Conservation (phyloP, 2,797 vertebrate species). For the Pagetopsis macropterus region DNA sequence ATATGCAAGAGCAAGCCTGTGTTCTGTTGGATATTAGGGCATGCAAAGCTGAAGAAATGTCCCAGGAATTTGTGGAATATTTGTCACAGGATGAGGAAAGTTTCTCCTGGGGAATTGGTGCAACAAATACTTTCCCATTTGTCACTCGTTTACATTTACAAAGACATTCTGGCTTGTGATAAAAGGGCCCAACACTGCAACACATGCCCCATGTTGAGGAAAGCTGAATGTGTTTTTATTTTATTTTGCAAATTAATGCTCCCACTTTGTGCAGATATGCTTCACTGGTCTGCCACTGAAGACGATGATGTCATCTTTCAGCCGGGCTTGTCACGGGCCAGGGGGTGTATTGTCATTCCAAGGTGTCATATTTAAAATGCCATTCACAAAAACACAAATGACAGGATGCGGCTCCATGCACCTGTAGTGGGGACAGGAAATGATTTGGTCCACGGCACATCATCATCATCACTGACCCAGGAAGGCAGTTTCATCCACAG, state of each 20-base stretch:
- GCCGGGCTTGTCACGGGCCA: slow-evolving; percentile 65
- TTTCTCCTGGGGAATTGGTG: slow-evolving; percentile 45
- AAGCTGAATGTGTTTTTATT: slow-evolving; percentile 32
- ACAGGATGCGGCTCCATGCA: slow-evolving; percentile 70
- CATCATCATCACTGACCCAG: slow-evolving; percentile 32
- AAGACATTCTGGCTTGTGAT: slow-evolving; percentile 34
- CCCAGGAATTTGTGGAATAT: slow-evolving; percentile 76
- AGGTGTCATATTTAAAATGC: slow-evolving; percentile 74
- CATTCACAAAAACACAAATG: slow-evolving; percentile 69
- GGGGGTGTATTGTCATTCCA: slow-evolving; percentile 61
- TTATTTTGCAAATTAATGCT: slow-evolving; percentile 44
- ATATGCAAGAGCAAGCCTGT: slow-evolving; percentile 45
- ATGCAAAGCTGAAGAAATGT: slow-evolving; percentile 70
- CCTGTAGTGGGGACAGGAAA: slow-evolving; percentile 54
- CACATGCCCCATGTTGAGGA: slow-evolving; percentile 32
- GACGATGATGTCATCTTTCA: slow-evolving; percentile 73
- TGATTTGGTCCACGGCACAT: slow-evolving; percentile 12
- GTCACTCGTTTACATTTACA: slow-evolving; percentile 37
- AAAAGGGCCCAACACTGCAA: slow-evolving; percentile 29
- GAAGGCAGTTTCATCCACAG: slow-evolving; percentile 11
- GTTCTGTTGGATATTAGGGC: slow-evolving; percentile 62
- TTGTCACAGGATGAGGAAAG: slow-evolving; percentile 69
- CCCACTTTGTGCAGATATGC: slow-evolving; percentile 45
- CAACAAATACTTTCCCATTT: slow-evolving; percentile 46
- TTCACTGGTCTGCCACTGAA: slow-evolving; percentile 68